Evolutionary conservation across 2,113 vertebrate genomes (phyloP).

Genomic region (Pseudopipra pipra): DNA sequence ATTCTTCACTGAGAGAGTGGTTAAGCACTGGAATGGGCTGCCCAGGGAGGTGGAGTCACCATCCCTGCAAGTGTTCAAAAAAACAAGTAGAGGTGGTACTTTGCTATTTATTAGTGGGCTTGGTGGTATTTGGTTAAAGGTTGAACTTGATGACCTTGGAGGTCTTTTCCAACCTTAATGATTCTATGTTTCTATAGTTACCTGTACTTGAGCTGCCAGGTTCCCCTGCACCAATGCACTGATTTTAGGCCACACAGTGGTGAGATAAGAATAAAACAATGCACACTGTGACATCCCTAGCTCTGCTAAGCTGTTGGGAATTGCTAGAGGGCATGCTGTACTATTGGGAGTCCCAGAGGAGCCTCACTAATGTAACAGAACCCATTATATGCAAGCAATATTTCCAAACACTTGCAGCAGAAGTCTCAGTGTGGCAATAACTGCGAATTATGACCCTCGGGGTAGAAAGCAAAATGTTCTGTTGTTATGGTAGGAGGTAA

Average conservation of each 20-base stretch:
- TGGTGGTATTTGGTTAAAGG: background rate
- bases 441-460: background rate
- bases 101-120: background rate
- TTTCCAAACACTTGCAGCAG: constrained; percentile 14
- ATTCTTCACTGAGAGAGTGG: background rate
- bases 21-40: background rate
- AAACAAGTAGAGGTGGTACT: background rate
- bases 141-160: background rate
- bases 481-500: background rate
- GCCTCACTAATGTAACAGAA: background rate
- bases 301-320: background rate
- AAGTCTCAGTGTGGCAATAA: background rate
- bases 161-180: background rate
- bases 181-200: background rate
- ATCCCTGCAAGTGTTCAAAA: background rate
- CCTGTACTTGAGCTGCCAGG: background rate
- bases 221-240: background rate
- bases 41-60: background rate
- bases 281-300: background rate
- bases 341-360: background rate
- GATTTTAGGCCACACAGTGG: background rate
- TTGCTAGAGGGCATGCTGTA: background rate
- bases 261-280: background rate
- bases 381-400: background rate
- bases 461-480: background rate